These are phyloP conservation scores for Propithecus coquereli DNA, from an alignment of 2,113 vertebrate genomes.

Conservation along the genomic window DNA sequence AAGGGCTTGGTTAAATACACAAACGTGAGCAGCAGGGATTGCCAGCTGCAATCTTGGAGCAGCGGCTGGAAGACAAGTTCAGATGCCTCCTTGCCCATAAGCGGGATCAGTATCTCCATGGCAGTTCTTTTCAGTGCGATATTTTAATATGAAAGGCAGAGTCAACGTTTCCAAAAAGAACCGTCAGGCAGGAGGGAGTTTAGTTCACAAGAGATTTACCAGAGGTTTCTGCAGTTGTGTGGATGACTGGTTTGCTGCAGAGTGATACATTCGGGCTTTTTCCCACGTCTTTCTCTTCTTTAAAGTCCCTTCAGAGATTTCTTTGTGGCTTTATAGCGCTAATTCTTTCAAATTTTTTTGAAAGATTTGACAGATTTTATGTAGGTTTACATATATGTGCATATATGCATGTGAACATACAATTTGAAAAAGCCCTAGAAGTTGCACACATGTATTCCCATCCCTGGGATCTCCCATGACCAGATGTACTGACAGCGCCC, in stretches of 20 bases:
- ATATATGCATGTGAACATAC: not conserved
- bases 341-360: conserved; percentile 18
- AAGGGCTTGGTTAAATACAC: not conserved
- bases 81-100: conserved; percentile 15
- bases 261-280: not conserved
- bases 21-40: not conserved
- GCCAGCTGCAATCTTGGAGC: not conserved
- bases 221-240: conserved; percentile 50
- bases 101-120: conserved; percentile 35
- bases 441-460: not conserved
- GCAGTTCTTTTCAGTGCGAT: conserved; percentile 34
- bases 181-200: conserved; percentile 46
- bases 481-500: not conserved
- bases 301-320: not conserved
- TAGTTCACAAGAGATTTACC: conserved; percentile 45
- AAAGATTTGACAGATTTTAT: not conserved
- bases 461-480: not conserved
- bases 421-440: not conserved
- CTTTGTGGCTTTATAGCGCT: conserved; percentile 19
- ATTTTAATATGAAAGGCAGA: conserved; percentile 67
- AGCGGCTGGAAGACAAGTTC: conserved; percentile 43
- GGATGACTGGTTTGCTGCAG: not conserved
- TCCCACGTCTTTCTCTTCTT: not conserved
- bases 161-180: conserved; percentile 57
- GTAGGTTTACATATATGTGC: not conserved